Conservation (phyloP, 2,888 invertebrate genomes). For the Tortrix viridana region DNA sequence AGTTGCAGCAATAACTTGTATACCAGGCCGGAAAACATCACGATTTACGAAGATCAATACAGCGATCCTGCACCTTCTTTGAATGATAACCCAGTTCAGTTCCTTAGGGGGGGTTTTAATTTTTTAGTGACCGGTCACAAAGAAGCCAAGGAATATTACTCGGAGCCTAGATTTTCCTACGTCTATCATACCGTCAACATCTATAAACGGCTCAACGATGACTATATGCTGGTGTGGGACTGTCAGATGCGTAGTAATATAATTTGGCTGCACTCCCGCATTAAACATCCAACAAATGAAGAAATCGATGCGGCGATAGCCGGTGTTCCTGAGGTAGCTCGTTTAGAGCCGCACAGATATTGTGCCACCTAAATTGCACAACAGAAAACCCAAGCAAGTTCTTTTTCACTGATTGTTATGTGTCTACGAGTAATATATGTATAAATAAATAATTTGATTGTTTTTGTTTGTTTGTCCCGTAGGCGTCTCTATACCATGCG, state of each 20-base stretch:
- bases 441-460: no score
- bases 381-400: no score
- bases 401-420: no score
- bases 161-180: background rate
- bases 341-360: background rate
- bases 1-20: background rate
- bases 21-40: background rate
- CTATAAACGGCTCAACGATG: conserved; percentile 2
- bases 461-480: no score
- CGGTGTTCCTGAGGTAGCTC: background rate
- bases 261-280: conserved; percentile 2
- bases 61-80: background rate
- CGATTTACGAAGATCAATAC: background rate
- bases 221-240: conserved; percentile 11
- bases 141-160: conserved; percentile 6
- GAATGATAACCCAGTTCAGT: conserved; percentile 1
- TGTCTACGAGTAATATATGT: no score
- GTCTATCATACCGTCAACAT: background rate
- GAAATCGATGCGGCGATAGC: background rate
- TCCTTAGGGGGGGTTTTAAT: background rate
- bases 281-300: background rate
- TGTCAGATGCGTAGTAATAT: conserved; percentile 3
- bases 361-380: no score
- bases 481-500: no score
- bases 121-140: background rate